Conservation (phyloP, 2,113 vertebrate genomes). For the Oplegnathus fasciatus region DNA sequence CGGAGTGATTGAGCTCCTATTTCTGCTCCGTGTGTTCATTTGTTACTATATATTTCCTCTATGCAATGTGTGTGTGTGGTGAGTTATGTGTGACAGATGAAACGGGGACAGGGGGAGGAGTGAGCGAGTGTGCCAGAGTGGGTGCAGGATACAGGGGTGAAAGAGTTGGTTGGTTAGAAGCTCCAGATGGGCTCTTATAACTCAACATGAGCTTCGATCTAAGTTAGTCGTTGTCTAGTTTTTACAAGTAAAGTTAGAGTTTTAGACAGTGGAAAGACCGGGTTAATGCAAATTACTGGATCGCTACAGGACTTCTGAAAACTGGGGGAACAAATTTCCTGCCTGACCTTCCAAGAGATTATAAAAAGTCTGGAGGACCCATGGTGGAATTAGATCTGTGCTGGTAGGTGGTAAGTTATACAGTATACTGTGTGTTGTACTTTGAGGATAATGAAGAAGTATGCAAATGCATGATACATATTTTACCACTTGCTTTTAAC, state of each 20-base stretch:
- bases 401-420: constrained; percentile 46
- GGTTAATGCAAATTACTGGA: background rate
- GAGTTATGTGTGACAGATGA: constrained; percentile 79
- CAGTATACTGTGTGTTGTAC: background rate
- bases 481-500: background rate
- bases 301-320: constrained; percentile 16
- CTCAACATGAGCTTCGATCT: background rate
- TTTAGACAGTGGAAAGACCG: background rate
- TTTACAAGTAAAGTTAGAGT: background rate
- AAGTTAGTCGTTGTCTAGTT: too few relatives aligned
- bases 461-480: background rate
- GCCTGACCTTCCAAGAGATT: constrained; percentile 34
- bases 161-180: constrained; percentile 52
- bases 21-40: constrained; percentile 72
- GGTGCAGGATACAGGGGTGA: constrained; percentile 51
- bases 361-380: constrained; percentile 34
- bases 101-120: constrained; percentile 75
- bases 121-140: constrained; percentile 49
- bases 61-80: constrained; percentile 62
- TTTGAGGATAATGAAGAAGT: background rate
- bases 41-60: constrained; percentile 75
- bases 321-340: constrained; percentile 20
- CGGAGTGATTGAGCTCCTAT: constrained; percentile 57
- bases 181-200: constrained; percentile 35
- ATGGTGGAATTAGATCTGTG: constrained; percentile 54